These are phyloP conservation scores for Myripristis murdjan DNA, from an alignment of 2,797 vertebrate genomes.

Conservation along the genomic window DNA sequence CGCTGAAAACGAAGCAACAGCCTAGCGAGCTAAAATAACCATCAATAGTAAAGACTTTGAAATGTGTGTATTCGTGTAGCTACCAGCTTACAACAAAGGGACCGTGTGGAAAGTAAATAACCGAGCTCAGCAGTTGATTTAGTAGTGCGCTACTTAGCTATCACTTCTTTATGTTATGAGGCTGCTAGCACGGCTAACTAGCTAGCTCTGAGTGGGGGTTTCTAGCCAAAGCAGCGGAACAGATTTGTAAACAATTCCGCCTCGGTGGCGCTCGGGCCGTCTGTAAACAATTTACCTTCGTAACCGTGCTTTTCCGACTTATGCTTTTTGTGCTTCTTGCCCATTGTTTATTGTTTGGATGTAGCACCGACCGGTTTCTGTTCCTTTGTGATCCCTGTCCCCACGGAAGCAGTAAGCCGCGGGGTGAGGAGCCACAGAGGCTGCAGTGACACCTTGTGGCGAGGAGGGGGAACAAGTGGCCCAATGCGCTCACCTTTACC, in stretches of 20 bases:
- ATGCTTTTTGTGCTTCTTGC: slow-evolving; percentile 98
- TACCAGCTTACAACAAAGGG: neutral
- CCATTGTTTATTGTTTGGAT: slow-evolving; percentile 86
- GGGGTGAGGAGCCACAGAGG: neutral
- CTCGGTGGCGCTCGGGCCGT: accelerated
- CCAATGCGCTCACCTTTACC: accelerated
- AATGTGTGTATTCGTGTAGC: neutral
- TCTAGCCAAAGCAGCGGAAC: accelerated
- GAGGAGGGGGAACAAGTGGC: slow-evolving; percentile 34
- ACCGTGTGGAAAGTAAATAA: neutral
- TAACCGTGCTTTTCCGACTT: slow-evolving; percentile 93
- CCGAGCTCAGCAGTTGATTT: neutral
- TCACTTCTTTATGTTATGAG: neutral
- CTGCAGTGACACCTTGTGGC: slow-evolving; percentile 63
- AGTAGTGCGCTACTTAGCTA: neutral
- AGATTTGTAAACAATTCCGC: neutral
- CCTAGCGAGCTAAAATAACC: too few relatives aligned
- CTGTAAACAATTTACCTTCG: slow-evolving; percentile 85
- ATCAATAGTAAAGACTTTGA: neutral
- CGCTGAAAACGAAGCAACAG: neutral
- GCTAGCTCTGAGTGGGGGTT: accelerated
- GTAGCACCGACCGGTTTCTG: slow-evolving; percentile 4
- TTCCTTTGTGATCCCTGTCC: slow-evolving; percentile 26
- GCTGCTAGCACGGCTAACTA: slow-evolving; percentile 9
- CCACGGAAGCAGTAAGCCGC: slow-evolving; percentile 38